Conservation (phyloP, 2,113 vertebrate species). For the Lamprologus tigripictilis region DNA sequence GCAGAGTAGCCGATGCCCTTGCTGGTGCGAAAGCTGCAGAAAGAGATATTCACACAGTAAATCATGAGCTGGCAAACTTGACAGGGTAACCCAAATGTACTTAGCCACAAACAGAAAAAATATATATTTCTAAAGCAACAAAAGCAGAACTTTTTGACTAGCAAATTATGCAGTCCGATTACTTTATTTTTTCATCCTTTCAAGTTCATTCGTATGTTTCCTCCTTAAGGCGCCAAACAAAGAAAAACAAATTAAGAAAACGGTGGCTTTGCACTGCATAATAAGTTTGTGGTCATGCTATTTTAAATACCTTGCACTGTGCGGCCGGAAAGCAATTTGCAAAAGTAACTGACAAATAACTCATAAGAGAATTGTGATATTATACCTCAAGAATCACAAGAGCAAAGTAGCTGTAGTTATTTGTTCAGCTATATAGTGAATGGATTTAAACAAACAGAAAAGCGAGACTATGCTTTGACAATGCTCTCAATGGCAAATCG, state of each 20-base stretch:
- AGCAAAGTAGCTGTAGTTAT: neutral
- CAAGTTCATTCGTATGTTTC: neutral
- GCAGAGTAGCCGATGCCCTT: constrained; percentile 97
- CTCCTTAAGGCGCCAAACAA: neutral
- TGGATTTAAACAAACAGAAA: neutral
- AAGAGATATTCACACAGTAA: neutral
- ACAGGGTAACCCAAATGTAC: neutral
- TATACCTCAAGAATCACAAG: neutral
- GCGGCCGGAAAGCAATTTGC: neutral
- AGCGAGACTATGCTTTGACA: neutral
- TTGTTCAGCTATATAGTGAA: neutral
- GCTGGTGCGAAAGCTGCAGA: constrained; percentile 90
- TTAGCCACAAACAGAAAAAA: neutral
- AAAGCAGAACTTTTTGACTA: neutral
- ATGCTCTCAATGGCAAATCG: neutral
- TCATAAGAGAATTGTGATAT: neutral
- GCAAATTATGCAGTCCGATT: neutral
- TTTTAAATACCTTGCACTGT: neutral
- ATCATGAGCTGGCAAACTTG: neutral
- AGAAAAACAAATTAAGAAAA: neutral
- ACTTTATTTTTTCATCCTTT: neutral
- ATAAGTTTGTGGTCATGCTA: neutral
- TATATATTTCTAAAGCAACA: neutral
- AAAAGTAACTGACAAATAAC: neutral
- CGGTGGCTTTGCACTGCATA: neutral